Percentiles rank a stretch among this genome's conserved stretches.
Evolutionary conservation across 2,888 invertebrate genomes (phyloP).

Genomic region (Limulus polyphemus): DNA sequence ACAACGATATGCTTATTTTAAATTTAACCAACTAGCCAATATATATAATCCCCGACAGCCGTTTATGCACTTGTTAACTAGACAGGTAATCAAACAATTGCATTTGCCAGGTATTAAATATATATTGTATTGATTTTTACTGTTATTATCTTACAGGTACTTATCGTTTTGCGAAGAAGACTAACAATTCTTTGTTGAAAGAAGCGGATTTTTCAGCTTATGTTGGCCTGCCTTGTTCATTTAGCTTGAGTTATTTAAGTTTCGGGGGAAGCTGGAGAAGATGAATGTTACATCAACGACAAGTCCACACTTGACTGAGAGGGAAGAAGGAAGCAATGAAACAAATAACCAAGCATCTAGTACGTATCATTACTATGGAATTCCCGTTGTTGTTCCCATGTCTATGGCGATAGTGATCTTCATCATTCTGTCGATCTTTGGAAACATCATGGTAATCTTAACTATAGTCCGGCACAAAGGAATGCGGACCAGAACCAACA

Average conservation of each 20-base stretch:
- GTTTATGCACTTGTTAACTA: no score
- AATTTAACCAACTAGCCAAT: no score
- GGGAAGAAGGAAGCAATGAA: not conserved
- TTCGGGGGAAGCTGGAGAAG: not conserved
- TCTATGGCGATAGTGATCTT: slow-evolving; percentile 33
- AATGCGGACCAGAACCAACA: slow-evolving; percentile 41
- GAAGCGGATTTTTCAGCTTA: not conserved
- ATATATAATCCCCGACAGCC: no score
- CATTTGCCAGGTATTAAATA: no score
- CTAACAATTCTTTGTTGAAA: not conserved
- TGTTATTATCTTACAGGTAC: not conserved
- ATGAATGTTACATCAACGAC: not conserved
- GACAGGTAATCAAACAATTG: no score
- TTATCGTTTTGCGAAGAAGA: not conserved
- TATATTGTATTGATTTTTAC: no score
- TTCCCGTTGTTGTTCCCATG: slow-evolving; percentile 30
- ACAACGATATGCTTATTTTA: no score
- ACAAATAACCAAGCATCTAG: not conserved
- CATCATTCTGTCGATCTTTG: slow-evolving; percentile 35
- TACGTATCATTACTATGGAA: slow-evolving; percentile 23
- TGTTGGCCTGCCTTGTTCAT: not conserved
- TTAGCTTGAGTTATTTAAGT: not conserved
- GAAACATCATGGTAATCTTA: slow-evolving; percentile 39
- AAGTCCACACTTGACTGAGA: not conserved
- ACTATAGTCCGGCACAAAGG: slow-evolving; percentile 37